Evolutionary conservation across 2,113 vertebrate genomes (phyloP).

Genomic region (Semnopithecus entellus): DNA sequence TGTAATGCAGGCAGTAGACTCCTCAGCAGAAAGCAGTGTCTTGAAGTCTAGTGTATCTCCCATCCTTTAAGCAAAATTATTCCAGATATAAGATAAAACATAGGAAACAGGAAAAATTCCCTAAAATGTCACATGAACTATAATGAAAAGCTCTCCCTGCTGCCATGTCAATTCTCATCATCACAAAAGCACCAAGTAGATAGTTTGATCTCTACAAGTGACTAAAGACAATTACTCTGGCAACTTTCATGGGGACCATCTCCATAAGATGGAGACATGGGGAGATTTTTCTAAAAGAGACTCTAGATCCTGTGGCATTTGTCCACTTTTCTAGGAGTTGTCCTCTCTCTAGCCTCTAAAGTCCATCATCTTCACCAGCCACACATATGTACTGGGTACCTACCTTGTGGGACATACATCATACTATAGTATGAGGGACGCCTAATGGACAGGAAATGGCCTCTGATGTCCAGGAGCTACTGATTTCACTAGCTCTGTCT

Average conservation of each 20-base stretch:
- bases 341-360: not conserved
- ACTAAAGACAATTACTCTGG: not conserved
- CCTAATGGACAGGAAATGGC: fast-evolving
- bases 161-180: too few species aligned
- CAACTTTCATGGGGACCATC: not conserved
- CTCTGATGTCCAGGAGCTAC: not conserved
- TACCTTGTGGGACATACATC: too few species aligned
- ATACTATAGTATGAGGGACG: not conserved
- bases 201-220: not conserved
- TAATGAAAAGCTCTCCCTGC: not conserved
- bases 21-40: not conserved
- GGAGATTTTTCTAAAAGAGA: not conserved
- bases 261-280: not conserved
- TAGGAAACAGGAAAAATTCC: not conserved
- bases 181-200: not conserved
- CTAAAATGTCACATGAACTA: not conserved
- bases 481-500: not conserved
- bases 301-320: not conserved
- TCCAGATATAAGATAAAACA: not conserved
- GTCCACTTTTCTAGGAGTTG: not conserved
- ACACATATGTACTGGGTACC: not conserved
- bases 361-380: not conserved
- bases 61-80: not conserved
- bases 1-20: not conserved
- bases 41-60: not conserved